A percentile compares a stretch with the other conserved stretches of the same genome.
These are phyloP conservation scores for Drosophila nebulosa DNA, from an alignment of 1,140 invertebrate genomes.

Conservation along the genomic window DNA sequence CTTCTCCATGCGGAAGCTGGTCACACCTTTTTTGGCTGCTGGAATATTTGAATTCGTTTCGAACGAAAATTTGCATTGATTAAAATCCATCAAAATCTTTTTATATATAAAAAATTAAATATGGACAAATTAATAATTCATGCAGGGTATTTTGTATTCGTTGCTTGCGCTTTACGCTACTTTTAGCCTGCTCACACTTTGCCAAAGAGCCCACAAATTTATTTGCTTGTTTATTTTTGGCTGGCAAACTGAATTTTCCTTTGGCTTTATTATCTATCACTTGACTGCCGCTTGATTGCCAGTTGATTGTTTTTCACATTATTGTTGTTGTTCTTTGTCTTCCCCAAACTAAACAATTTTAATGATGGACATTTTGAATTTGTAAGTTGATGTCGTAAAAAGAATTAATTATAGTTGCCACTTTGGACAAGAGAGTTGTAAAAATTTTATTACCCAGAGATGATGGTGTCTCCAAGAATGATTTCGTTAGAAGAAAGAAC, in stretches of 20 bases:
- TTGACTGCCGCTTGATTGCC: slow-evolving; percentile 38
- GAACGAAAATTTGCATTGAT: no score
- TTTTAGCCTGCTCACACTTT: slow-evolving; percentile 16
- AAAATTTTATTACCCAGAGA: slow-evolving; percentile 48
- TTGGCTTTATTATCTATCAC: slow-evolving; percentile 48
- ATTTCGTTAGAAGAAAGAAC: background rate
- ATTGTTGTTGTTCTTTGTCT: slow-evolving; percentile 27
- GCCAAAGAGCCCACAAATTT: slow-evolving; percentile 19
- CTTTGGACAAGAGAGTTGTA: slow-evolving; percentile 42
- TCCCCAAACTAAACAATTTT: slow-evolving; percentile 6
- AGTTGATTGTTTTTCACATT: slow-evolving; percentile 13
- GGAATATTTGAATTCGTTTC: no score
- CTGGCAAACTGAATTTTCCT: slow-evolving; percentile 34
- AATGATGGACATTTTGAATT: slow-evolving; percentile 53
- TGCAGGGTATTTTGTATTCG: background rate
- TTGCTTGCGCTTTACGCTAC: background rate
- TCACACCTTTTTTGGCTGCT: no score
- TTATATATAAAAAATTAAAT: no score
- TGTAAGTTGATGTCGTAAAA: slow-evolving; percentile 55
- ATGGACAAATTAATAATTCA: no score
- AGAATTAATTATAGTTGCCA: slow-evolving; percentile 56
- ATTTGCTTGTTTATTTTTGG: slow-evolving; percentile 63
- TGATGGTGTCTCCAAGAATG: background rate
- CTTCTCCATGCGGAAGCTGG: no score
- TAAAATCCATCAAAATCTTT: no score